Conservation (phyloP, 1,140 invertebrate genomes). For the Scaptomyza montana region DNA sequence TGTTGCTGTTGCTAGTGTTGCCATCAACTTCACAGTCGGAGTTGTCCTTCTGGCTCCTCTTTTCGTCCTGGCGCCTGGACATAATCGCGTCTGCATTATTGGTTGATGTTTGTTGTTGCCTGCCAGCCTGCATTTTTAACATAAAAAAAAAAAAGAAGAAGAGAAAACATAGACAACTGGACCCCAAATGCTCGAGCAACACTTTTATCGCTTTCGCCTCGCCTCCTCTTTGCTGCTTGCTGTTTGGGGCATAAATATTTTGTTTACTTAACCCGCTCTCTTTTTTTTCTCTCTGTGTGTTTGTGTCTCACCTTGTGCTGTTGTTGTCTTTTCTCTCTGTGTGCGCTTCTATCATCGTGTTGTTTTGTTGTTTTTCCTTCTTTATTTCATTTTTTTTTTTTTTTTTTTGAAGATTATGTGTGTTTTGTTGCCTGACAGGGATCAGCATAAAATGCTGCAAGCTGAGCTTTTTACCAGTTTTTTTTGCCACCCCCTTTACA, state of each 20-base stretch:
- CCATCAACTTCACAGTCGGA: slow-evolving; percentile 75
- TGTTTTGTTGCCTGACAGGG: slow-evolving; percentile 84
- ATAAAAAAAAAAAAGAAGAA: slow-evolving; percentile 25
- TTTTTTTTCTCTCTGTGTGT: slow-evolving; percentile 15
- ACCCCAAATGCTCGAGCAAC: slow-evolving; percentile 23
- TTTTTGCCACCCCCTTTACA: slow-evolving; percentile 1
- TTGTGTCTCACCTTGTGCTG: slow-evolving; percentile 11
- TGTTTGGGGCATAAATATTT: slow-evolving; percentile 70
- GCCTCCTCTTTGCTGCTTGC: background rate
- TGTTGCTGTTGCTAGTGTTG: too few relatives aligned
- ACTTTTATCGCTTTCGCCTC: slow-evolving; percentile 58
- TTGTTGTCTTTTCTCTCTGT: slow-evolving; percentile 12
- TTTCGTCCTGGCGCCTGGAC: slow-evolving; percentile 54
- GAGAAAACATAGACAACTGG: slow-evolving; percentile 18
- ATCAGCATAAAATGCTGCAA: slow-evolving; percentile 84
- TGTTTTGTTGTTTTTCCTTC: slow-evolving; percentile 69
- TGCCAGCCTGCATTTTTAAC: slow-evolving; percentile 55
- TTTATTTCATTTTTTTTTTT: too few relatives aligned
- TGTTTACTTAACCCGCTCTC: slow-evolving; percentile 60
- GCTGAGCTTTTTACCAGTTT: slow-evolving; percentile 73
- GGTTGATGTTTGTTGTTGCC: slow-evolving; percentile 79
- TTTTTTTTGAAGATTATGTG: slow-evolving; percentile 83
- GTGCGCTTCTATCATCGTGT: slow-evolving; percentile 34
- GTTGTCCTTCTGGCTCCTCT: slow-evolving; percentile 62
- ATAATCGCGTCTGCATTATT: slow-evolving; percentile 84